phyloP scores from a whole-genome alignment of 2,113 vertebrate genomes.

The Equus quagga region DNA sequence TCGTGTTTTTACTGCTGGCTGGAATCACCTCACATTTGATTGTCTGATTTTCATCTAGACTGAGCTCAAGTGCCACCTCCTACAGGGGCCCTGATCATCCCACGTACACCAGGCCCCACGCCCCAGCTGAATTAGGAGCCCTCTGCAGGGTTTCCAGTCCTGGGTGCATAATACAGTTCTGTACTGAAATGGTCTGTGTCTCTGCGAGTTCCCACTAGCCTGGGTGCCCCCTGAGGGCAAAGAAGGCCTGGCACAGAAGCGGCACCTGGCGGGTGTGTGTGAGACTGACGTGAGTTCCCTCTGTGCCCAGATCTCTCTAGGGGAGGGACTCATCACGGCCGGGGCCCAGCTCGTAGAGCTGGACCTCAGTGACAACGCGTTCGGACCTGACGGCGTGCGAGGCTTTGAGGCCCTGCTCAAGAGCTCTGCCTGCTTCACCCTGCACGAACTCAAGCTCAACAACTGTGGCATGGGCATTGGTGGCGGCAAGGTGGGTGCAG shows the following conservation, averaged over 20 bases:
- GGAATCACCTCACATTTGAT: not conserved
- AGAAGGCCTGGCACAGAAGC: not conserved
- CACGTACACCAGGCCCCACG: fast-evolving
- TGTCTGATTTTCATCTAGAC: not conserved
- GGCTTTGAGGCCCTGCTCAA: conserved; percentile 95
- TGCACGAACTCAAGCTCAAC: conserved; percentile 96
- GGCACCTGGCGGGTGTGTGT: not conserved
- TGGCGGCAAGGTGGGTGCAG: conserved; percentile 93
- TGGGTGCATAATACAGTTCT: not conserved
- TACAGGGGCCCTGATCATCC: not conserved
- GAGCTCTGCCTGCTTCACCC: conserved; percentile 92
- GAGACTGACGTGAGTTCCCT: not conserved
- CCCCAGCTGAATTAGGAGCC: not conserved
- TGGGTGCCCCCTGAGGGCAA: not conserved
- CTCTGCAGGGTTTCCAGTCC: not conserved
- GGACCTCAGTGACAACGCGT: conserved; percentile 98
- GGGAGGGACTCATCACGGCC: conserved; percentile 93
- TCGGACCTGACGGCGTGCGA: conserved; percentile 97
- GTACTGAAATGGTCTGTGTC: not conserved
- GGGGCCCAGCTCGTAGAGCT: conserved; percentile 94
- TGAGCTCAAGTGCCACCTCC: not conserved
- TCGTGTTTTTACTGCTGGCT: not conserved
- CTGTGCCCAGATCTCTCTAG: conserved; percentile 92
- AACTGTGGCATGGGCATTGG: conserved; percentile 99
- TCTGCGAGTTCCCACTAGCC: not conserved